Evolutionary conservation across 2,113 vertebrate species (phyloP).

Genomic region (Elanoides forficatus): DNA sequence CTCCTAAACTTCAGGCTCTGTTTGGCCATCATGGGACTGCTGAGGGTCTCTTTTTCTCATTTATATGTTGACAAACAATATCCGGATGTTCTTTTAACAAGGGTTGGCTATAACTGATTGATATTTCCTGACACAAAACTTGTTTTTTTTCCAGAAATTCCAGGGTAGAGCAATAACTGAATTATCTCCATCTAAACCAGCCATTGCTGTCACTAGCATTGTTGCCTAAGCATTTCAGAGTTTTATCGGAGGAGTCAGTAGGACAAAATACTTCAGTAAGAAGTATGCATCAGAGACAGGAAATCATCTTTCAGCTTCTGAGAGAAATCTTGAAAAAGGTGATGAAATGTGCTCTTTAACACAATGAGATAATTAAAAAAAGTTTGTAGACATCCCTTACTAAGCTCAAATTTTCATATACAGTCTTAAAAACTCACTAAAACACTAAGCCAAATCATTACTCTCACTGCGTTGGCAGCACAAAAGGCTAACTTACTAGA

Average conservation of each 20-base stretch:
- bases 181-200: not conserved
- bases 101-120: not conserved
- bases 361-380: not conserved
- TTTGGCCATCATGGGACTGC: not conserved
- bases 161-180: not conserved
- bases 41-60: not conserved
- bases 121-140: not conserved
- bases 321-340: not conserved
- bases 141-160: not conserved
- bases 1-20: not conserved
- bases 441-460: not conserved
- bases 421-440: not conserved
- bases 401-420: not conserved
- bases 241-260: not conserved
- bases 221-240: not conserved
- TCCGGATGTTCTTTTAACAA: not conserved
- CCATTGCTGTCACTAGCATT: not conserved
- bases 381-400: not conserved
- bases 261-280: not conserved
- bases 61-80: not conserved
- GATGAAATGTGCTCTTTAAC: not conserved
- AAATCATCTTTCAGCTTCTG: not conserved
- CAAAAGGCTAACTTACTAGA: not conserved
- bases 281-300: not conserved
- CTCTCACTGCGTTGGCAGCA: not conserved